These are phyloP conservation scores for Campoplex capitator DNA, from an alignment of 2,888 invertebrate species.

Conservation along the genomic window DNA sequence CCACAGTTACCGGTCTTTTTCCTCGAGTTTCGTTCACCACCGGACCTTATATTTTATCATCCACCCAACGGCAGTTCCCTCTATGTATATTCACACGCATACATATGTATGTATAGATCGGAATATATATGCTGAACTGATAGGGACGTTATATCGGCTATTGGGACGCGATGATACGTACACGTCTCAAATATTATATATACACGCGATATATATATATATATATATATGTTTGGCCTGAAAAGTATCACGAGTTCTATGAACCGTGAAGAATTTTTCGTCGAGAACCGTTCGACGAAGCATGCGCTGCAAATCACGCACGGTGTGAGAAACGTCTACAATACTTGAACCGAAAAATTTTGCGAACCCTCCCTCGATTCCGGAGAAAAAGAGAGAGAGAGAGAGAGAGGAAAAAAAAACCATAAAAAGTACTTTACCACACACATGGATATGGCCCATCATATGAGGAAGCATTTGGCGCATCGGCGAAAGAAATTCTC, in stretches of 20 bases:
- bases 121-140: constrained; percentile 28
- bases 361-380: constrained; percentile 28
- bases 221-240: constrained; percentile 4
- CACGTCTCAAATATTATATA: constrained; percentile 40
- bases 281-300: constrained; percentile 41
- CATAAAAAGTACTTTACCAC: constrained; percentile 20
- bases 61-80: constrained; percentile 17
- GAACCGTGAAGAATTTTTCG: constrained; percentile 44
- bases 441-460: constrained; percentile 21
- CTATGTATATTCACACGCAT: constrained; percentile 22
- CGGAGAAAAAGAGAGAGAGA: neutral
- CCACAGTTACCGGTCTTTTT: constrained; percentile 52
- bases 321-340: constrained; percentile 29
- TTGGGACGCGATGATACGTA: constrained; percentile 51
- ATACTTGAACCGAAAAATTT: constrained; percentile 44
- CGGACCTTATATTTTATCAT: constrained; percentile 57
- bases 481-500: constrained; percentile 28
- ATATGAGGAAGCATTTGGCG: constrained; percentile 10
- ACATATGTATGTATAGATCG: constrained; percentile 11
- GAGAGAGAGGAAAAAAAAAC: neutral
- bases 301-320: constrained; percentile 34
- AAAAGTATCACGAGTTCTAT: constrained; percentile 40
- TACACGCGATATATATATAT: constrained; percentile 20
- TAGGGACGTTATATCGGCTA: constrained; percentile 36
- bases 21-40: constrained; percentile 48